Conservation (phyloP, 2,113 vertebrate species). For the Zapus hudsonius region DNA sequence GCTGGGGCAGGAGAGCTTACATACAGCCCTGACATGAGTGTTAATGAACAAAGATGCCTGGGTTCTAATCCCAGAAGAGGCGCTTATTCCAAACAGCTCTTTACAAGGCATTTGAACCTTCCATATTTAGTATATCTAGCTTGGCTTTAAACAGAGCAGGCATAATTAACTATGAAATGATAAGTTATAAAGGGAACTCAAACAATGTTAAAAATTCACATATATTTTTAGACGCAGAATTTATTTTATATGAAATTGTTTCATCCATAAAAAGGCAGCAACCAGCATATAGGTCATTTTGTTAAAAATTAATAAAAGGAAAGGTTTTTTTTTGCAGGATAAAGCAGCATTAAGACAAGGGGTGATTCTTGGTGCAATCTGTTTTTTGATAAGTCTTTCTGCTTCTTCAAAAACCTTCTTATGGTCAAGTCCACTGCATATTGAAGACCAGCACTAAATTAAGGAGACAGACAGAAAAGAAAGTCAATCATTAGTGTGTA, state of each 20-base stretch:
- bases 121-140: background rate
- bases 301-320: background rate
- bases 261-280: background rate
- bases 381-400: background rate
- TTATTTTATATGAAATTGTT: background rate
- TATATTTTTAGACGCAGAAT: background rate
- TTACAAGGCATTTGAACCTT: background rate
- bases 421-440: background rate
- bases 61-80: background rate
- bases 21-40: background rate
- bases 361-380: background rate
- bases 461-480: too few species aligned
- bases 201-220: too few species aligned
- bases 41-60: background rate
- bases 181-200: too few species aligned
- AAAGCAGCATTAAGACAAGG: background rate
- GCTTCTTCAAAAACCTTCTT: background rate
- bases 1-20: accelerated
- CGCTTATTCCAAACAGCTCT: background rate
- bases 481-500: too few species aligned
- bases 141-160: background rate
- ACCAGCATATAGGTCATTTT: background rate
- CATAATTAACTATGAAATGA: background rate
- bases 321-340: background rate
- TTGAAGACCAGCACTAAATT: background rate